A percentile compares a stretch with the other conserved stretches of the same genome.
These are phyloP conservation scores for Dorcus parallelipipedus DNA, from an alignment of 2,888 invertebrate genomes.

Conservation along the genomic window DNA sequence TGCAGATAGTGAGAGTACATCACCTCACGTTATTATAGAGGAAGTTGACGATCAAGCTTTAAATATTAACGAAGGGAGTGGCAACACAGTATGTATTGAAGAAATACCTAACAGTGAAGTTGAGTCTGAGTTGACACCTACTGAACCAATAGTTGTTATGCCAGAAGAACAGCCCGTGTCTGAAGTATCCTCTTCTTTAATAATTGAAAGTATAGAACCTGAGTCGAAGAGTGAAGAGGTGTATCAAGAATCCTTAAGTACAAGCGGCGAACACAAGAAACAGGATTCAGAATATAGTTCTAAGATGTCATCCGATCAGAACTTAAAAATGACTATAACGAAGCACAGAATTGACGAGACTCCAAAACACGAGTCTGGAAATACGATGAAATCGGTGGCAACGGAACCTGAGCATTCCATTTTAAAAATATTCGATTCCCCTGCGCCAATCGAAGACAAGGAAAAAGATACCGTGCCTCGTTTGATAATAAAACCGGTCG, in stretches of 20 bases:
- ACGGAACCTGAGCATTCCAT: conserved; percentile 37
- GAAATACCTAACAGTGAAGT: too few species aligned
- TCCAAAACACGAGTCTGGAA: neutral
- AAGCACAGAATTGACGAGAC: conserved; percentile 43
- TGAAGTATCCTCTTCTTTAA: too few species aligned
- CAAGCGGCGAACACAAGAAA: neutral
- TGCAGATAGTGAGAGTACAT: too few species aligned
- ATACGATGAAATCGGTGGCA: neutral
- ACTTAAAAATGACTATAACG: conserved; percentile 46
- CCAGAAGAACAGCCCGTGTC: too few species aligned
- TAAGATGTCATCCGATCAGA: conserved; percentile 28
- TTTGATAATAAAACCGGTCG: conserved; percentile 27
- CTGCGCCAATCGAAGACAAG: conserved; percentile 23
- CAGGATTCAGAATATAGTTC: conserved; percentile 38
- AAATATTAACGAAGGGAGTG: too few species aligned
- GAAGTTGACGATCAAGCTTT: too few species aligned
- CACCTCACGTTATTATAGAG: too few species aligned
- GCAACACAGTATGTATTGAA: too few species aligned
- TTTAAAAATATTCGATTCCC: conserved; percentile 44
- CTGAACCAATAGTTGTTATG: too few species aligned
- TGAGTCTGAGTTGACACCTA: too few species aligned
- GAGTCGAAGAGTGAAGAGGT: neutral
- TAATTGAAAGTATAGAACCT: neutral
- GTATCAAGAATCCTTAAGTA: neutral
- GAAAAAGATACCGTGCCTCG: conserved; percentile 19